Conservation (phyloP, 2,113 vertebrate genomes). For the Spea multiplicata region DNA sequence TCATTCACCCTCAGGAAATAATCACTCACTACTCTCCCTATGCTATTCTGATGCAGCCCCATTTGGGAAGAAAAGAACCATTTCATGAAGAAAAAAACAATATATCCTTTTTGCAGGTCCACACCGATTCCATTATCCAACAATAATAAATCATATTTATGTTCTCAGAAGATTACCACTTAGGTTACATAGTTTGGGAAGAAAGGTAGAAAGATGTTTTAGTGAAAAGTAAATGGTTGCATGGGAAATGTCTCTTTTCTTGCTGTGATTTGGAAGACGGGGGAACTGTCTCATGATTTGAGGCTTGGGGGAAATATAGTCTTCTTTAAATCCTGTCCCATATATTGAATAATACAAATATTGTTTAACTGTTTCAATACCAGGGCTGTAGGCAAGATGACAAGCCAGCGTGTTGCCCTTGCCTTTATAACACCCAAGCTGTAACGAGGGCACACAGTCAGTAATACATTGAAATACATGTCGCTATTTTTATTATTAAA, state of each 20-base stretch:
- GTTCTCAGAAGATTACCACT: conserved; percentile 75
- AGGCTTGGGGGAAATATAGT: conserved; percentile 62
- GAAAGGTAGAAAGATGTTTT: conserved; percentile 78
- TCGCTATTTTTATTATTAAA: conserved; percentile 18
- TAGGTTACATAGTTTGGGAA: conserved; percentile 70
- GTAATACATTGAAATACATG: no score
- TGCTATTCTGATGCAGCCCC: conserved; percentile 73
- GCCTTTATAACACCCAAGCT: no score
- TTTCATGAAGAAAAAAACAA: conserved; percentile 83
- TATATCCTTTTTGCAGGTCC: conserved; percentile 83
- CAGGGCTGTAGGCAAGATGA: not conserved
- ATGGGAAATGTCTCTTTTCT: conserved; percentile 76
- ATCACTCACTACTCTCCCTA: conserved; percentile 79
- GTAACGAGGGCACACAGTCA: no score
- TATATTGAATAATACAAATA: conserved; percentile 71
- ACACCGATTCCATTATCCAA: conserved; percentile 82
- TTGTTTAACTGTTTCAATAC: conserved; percentile 50
- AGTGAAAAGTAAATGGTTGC: conserved; percentile 74
- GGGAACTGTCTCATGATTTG: conserved; percentile 66
- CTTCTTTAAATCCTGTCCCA: conserved; percentile 71
- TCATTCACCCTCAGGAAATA: conserved; percentile 92
- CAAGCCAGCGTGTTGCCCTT: not conserved
- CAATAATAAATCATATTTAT: conserved; percentile 84
- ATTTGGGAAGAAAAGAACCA: conserved; percentile 74
- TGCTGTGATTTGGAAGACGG: conserved; percentile 68